These are phyloP conservation scores for Cacoxenus indagator DNA, from an alignment of 2,888 invertebrate genomes.

Conservation along the genomic window DNA sequence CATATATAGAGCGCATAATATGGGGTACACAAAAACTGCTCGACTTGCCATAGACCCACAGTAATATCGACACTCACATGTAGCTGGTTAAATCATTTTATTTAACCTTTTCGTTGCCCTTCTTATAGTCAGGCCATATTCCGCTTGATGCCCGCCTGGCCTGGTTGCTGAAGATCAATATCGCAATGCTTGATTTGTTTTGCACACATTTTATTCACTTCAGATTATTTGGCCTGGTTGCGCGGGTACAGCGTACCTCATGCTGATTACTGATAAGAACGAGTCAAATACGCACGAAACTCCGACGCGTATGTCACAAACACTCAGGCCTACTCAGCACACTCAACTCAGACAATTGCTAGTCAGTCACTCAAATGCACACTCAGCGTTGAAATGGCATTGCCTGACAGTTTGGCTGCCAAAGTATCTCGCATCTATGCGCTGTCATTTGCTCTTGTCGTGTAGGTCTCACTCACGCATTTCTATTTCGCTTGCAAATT, in stretches of 20 bases:
- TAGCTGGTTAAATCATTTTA: too few species aligned
- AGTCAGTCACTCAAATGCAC: conserved; percentile 29
- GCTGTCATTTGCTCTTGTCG: not conserved
- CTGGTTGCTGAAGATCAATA: conserved; percentile 48
- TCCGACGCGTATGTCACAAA: not conserved
- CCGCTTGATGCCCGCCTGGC: conserved; percentile 3
- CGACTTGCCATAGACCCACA: too few species aligned
- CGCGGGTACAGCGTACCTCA: conserved; percentile 22
- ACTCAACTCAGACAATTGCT: not conserved
- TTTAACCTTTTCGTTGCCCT: conserved; percentile 1
- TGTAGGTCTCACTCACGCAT: conserved; percentile 12
- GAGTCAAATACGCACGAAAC: conserved; percentile 13
- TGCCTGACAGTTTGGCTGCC: conserved; percentile 17
- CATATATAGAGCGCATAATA: too few species aligned
- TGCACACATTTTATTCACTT: conserved; percentile 52
- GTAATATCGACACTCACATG: too few species aligned
- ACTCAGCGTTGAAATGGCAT: conserved; percentile 37
- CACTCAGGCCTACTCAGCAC: not conserved
- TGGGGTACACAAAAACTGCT: too few species aligned
- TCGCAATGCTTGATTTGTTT: conserved; percentile 60
- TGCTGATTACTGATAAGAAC: conserved; percentile 13
- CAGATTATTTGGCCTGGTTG: not conserved
- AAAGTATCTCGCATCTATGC: conserved; percentile 18
- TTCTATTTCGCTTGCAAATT: conserved; percentile 17
- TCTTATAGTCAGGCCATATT: too few species aligned